Base-by-base conservation (phyloP, 2,888 invertebrate genomes). In the Archaeoteleia sp. region DNA sequence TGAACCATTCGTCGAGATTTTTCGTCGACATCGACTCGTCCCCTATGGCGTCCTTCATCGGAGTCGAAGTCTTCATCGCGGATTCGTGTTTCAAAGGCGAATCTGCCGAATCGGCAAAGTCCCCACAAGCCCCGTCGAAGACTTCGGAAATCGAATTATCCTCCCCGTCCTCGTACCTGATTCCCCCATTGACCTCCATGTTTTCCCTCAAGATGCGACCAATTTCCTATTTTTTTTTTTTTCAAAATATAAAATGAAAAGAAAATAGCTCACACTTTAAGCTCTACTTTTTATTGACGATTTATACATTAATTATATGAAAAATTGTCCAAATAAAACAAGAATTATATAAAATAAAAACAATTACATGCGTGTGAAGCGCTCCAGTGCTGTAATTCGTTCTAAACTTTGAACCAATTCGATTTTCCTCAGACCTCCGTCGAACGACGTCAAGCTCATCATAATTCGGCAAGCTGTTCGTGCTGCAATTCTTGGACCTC, bases 401-500 rank as follows among this genome's bases (percentile, higher is more conserved):
- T 34, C 49, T 15, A 12, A 51, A 5, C 80, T 82, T 43, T 78
- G 78, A 20, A 20, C 4, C 54, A 17, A 49, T 55, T 35, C 54
- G 35, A 35, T 48, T 25, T 0, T 76, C 77, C 0, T 83, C 84
- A 23, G 75, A 71, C 27, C 80, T 74, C 34, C 68, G 71, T 48
- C 73, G 68, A 39, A 65, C 25, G 61, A 58, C 51, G 34, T 71
- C 74, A 85, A 85, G 77, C 70, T 88, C 88, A 71, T 82, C 86
- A 78, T 88, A 88, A 78, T 88, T 88, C 9, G 88, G 88, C 54
- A 89, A 76, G 10, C 88, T 88, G 51, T 87, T 85, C 1, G 88
- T 87, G 40, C 88, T 88, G 49, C 84, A 79, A 72, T 87, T 87
- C 77, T 88, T 88, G 57, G 80, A 81, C 70, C 86, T 79, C 40